Conservation (phyloP, 2,888 invertebrate genomes). For the Cordylochernes scorpioides region DNA sequence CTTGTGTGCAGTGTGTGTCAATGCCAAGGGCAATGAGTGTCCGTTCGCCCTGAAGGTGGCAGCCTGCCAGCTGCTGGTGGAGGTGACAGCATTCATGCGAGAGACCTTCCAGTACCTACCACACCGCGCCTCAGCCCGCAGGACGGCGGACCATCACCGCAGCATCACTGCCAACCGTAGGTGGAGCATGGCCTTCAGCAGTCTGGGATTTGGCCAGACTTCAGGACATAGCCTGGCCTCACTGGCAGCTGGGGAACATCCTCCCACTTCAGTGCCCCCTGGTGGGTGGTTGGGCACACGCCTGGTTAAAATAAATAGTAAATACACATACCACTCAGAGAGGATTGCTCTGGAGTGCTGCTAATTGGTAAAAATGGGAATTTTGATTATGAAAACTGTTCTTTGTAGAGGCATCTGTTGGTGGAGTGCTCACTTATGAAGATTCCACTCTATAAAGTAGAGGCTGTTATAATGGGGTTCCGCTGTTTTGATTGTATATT, state of each 20-base stretch:
- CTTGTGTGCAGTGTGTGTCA: constrained; percentile 32
- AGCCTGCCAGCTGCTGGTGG: constrained; percentile 76
- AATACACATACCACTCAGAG: too few species aligned
- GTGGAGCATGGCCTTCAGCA: constrained; percentile 83
- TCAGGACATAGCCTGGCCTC: constrained; percentile 75
- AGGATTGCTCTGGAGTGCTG: too few species aligned
- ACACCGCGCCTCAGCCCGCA: constrained; percentile 16
- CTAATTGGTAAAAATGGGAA: too few species aligned
- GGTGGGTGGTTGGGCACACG: too few species aligned
- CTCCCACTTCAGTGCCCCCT: too few species aligned
- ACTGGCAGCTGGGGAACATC: constrained; percentile 35
- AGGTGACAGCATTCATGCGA: constrained; percentile 83
- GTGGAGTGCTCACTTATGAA: too few species aligned
- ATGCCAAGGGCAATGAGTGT: constrained; percentile 38
- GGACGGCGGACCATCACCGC: constrained; percentile 22
- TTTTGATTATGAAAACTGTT: too few species aligned
- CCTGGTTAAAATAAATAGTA: too few species aligned
- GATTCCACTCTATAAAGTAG: too few species aligned
- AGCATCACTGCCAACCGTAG: constrained; percentile 44
- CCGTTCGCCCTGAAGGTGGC: constrained; percentile 45
- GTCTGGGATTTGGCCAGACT: constrained; percentile 81
- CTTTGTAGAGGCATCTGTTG: too few species aligned
- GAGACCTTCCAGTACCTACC: constrained; percentile 62
- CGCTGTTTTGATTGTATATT: too few species aligned
- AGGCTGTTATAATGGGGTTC: too few species aligned